A percentile compares a stretch with the other conserved stretches of the same genome.
These are phyloP conservation scores for Hypothenemus hampei DNA, from an alignment of 1,140 invertebrate genomes.

Conservation along the genomic window DNA sequence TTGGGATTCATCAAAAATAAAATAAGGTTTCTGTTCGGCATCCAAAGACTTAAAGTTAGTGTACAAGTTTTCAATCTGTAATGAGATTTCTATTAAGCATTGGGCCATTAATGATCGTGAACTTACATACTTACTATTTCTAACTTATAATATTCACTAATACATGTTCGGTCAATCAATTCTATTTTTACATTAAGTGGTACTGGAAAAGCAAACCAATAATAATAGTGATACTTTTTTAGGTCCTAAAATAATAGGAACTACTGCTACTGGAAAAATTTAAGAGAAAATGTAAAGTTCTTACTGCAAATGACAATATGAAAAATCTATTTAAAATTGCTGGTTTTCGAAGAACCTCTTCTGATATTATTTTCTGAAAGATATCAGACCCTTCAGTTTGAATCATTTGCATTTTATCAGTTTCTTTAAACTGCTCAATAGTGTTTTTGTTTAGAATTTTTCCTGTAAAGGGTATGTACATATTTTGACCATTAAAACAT, in stretches of 20 bases:
- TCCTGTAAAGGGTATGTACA: constrained; percentile 59
- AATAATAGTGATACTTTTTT: constrained; percentile 89
- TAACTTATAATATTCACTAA: constrained; percentile 46
- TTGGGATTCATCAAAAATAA: constrained; percentile 46
- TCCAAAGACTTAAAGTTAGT: constrained; percentile 48
- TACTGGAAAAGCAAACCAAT: constrained; percentile 92
- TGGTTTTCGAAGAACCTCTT: constrained; percentile 66
- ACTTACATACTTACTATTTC: constrained; percentile 48
- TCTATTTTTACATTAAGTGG: constrained; percentile 59
- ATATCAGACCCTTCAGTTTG: constrained; percentile 60
- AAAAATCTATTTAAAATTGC: constrained; percentile 68
- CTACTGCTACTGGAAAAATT: background rate
- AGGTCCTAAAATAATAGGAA: constrained; percentile 66
- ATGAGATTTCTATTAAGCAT: too few relatives aligned
- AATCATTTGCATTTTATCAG: constrained; percentile 72
- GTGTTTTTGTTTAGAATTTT: constrained; percentile 83
- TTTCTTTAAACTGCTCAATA: constrained; percentile 78
- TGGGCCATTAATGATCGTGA: too few relatives aligned
- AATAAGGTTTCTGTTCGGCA: constrained; percentile 52
- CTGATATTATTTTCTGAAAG: constrained; percentile 61
- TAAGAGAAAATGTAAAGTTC: constrained; percentile 34
- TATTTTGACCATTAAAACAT: constrained; percentile 52
- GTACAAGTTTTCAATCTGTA: constrained; percentile 43
- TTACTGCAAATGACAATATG: constrained; percentile 77
- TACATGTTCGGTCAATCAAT: constrained; percentile 36